A percentile compares a stretch with the other conserved stretches of the same genome.
Evolutionary conservation across 2,888 invertebrate genomes (phyloP).

Genomic region (Epinotia ramella): DNA sequence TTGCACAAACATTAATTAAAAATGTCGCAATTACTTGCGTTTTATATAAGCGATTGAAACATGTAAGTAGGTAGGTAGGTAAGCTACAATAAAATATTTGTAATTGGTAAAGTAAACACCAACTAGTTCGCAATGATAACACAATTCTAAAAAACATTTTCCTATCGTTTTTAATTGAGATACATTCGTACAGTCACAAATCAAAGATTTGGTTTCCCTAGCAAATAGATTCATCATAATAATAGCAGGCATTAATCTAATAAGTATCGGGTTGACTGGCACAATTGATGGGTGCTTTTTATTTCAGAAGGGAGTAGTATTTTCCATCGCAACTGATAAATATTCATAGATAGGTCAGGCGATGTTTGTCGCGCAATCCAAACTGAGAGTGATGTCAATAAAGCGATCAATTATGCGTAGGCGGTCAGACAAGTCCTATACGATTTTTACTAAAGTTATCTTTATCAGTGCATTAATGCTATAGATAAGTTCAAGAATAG

Average conservation of each 20-base stretch:
- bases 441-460: neutral
- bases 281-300: conserved; percentile 47
- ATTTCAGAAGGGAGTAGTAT: conserved; percentile 66
- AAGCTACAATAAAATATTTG: neutral
- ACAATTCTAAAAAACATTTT: neutral
- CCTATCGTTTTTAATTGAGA: neutral
- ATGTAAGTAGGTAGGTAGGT: neutral
- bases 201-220: neutral
- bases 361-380: conserved; percentile 62
- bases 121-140: neutral
- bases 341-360: conserved; percentile 71
- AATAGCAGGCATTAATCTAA: conserved; percentile 40
- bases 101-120: neutral
- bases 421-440: neutral
- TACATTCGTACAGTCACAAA: neutral
- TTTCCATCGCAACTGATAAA: conserved; percentile 75
- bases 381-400: conserved; percentile 53
- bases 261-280: conserved; percentile 56
- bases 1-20: conserved; percentile 6
- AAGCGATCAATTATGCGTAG: conserved; percentile 18
- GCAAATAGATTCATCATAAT: conserved; percentile 46
- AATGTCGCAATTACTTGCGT: neutral
- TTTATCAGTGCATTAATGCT: neutral
- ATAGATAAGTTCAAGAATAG: neutral
- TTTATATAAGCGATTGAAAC: neutral